Base-by-base conservation (phyloP, 2,888 invertebrate species). In the Amblyteles armatorius region DNA sequence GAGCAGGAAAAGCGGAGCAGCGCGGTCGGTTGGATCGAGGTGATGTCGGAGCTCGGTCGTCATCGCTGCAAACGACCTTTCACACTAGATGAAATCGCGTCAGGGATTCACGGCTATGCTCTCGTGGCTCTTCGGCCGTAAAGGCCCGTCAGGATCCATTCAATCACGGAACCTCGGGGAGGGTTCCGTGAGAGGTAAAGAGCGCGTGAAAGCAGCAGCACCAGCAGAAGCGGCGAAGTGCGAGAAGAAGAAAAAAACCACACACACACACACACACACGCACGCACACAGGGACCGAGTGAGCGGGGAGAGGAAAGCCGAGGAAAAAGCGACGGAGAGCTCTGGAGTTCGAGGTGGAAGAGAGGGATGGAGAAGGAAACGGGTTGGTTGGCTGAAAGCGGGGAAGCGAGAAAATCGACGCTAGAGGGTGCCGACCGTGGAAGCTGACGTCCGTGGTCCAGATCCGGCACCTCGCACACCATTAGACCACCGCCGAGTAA, bases 121-220 rank as follows among this genome's bases (percentile, higher is more conserved):
- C 73, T 50, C 68, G 33, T 19, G 29, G 63, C 48, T 48, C 52
- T 73, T 57, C 55, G 82, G 48, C 63, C 50, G 52, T 82, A 79
- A 76, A 84, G 71, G 57, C 79, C 82, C 78, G 79, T 79, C 71
- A 79, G 79, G 74, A 79, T 79, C 84, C 74, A 84, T 84, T 84
- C 82, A 79, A 84, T 84, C 82, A 82, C 82, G 67, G 50, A 68
- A 74, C 63, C 78, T 36, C 33, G 60, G 44, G n/a, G 63, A 44
- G 44, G 44, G 44, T 44, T 44, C 13, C 44, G 52, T 44, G 52
- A 44, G 50, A 55, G 71, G 63, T 52, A 72, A 76, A 79, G 76
- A 79, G 63, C 69, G 36, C 71, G 57, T 68, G 40, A 65, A 76
- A 74, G 22, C 52, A 65, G 60, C 67, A 57, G 33, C 57, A 19